phyloP scores from a whole-genome alignment of 2,888 invertebrate genomes.

The Falcaria lacertinaria region DNA sequence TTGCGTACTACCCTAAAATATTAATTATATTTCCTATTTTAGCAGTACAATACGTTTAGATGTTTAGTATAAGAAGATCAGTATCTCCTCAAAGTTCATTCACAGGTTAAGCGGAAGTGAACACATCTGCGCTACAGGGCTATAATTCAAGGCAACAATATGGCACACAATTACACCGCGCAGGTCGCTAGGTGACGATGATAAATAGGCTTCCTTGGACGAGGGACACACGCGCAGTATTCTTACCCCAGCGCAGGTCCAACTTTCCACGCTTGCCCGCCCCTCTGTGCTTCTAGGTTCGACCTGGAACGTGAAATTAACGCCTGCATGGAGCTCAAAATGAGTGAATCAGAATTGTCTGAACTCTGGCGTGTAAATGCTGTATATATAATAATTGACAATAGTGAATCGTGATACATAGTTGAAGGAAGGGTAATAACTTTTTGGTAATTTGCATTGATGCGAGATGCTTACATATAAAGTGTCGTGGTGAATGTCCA shows the following conservation, averaged over 20 bases:
- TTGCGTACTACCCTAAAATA: too few relatives aligned
- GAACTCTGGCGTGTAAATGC: conserved; percentile 24
- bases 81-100: conserved; percentile 9
- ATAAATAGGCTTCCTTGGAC: conserved; percentile 69
- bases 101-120: conserved; percentile 55
- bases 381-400: conserved; percentile 37
- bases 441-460: conserved; percentile 23
- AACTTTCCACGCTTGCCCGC: conserved; percentile 23
- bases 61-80: not conserved
- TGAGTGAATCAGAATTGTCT: conserved; percentile 23
- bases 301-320: conserved; percentile 20
- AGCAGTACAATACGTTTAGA: not conserved
- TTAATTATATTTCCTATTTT: not conserved
- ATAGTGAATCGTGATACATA: conserved; percentile 11
- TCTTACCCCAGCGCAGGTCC: conserved; percentile 31
- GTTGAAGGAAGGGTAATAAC: conserved; percentile 40
- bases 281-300: conserved; percentile 13
- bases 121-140: conserved; percentile 43
- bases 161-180: conserved; percentile 73
- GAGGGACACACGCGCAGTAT: conserved; percentile 49
- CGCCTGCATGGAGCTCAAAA: conserved; percentile 10
- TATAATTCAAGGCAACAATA: conserved; percentile 74
- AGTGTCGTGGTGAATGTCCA: conserved; percentile 28
- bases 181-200: conserved; percentile 66
- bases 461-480: conserved; percentile 18